Conservation (phyloP, 1,140 invertebrate genomes). For the Telenomus remus region DNA sequence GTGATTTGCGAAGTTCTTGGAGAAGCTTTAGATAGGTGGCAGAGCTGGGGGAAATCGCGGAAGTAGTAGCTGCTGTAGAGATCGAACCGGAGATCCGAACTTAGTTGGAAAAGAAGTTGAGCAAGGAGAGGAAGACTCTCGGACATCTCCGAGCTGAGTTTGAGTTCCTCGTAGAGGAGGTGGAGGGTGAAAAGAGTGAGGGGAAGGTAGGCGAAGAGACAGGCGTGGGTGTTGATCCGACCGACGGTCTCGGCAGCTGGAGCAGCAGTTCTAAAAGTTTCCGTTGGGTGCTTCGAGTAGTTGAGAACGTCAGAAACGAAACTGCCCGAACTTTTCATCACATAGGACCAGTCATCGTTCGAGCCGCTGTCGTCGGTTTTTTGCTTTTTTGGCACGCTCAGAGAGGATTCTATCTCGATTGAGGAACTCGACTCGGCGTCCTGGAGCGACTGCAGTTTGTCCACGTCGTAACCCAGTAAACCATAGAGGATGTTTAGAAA, state of each 20-base stretch:
- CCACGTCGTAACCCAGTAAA: conserved; percentile 85
- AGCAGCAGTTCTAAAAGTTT: neutral
- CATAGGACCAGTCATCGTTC: conserved; percentile 86
- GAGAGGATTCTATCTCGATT: conserved; percentile 62
- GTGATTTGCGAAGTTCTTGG: conserved; percentile 69
- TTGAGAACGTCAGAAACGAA: conserved; percentile 60
- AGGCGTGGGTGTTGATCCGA: conserved; percentile 80
- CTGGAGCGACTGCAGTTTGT: conserved; percentile 77
- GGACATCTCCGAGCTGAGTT: conserved; percentile 84
- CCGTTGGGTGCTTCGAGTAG: conserved; percentile 56
- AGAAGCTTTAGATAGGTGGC: conserved; percentile 65
- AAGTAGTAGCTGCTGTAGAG: conserved; percentile 89
- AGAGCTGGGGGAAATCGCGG: conserved; percentile 86
- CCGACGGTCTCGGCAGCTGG: neutral
- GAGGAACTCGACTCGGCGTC: conserved; percentile 70
- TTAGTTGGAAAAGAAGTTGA: conserved; percentile 85
- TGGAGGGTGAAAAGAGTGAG: conserved; percentile 88
- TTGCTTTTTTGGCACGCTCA: conserved; percentile 74
- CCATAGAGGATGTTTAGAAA: conserved; percentile 82
- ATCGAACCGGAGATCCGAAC: conserved; percentile 84
- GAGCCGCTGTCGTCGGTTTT: conserved; percentile 77
- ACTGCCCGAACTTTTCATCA: conserved; percentile 73
- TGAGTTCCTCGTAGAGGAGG: conserved; percentile 93
- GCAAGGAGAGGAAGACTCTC: conserved; percentile 83
- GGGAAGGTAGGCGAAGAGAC: conserved; percentile 85